A percentile compares a stretch with the other conserved stretches of the same genome.
These are phyloP conservation scores for Nomada lathburiana DNA, from an alignment of 2,888 invertebrate species.

Conservation along the genomic window DNA sequence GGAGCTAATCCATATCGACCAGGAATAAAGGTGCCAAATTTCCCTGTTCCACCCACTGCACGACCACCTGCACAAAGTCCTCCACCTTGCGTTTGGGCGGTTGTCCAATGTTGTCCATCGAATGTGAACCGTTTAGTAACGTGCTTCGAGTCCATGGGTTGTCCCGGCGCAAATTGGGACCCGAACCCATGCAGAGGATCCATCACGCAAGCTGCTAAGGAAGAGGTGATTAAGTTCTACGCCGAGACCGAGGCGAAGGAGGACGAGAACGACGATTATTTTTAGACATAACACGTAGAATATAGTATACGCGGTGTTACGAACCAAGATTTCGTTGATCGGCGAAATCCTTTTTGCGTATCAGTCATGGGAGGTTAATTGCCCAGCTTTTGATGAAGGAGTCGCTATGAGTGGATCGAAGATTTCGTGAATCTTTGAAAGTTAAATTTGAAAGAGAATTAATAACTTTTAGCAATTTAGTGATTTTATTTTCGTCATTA, in stretches of 20 bases:
- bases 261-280: neutral
- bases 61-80: slow-evolving; percentile 84
- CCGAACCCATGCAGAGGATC: slow-evolving; percentile 89
- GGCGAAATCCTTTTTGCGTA: neutral
- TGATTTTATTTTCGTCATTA: too few species aligned
- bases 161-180: slow-evolving; percentile 91
- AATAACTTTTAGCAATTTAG: too few species aligned
- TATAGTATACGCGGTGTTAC: neutral
- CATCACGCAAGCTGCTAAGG: slow-evolving; percentile 86
- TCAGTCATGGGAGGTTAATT: neutral
- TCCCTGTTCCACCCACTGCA: slow-evolving; percentile 84
- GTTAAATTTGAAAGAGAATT: neutral
- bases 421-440: neutral
- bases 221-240: slow-evolving; percentile 75
- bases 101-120: slow-evolving; percentile 89
- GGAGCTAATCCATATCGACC: slow-evolving; percentile 72
- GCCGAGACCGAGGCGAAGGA: slow-evolving; percentile 47
- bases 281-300: slow-evolving; percentile 6
- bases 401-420: slow-evolving; percentile 3
- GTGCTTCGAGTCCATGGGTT: slow-evolving; percentile 91
- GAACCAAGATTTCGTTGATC: neutral
- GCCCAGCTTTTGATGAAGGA: neutral
- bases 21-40: slow-evolving; percentile 71
- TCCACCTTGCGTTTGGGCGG: slow-evolving; percentile 90
- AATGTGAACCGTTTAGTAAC: slow-evolving; percentile 73